Evolutionary conservation across 2,797 vertebrate genomes (phyloP).

Genomic region (Hoplostethus atlanticus): DNA sequence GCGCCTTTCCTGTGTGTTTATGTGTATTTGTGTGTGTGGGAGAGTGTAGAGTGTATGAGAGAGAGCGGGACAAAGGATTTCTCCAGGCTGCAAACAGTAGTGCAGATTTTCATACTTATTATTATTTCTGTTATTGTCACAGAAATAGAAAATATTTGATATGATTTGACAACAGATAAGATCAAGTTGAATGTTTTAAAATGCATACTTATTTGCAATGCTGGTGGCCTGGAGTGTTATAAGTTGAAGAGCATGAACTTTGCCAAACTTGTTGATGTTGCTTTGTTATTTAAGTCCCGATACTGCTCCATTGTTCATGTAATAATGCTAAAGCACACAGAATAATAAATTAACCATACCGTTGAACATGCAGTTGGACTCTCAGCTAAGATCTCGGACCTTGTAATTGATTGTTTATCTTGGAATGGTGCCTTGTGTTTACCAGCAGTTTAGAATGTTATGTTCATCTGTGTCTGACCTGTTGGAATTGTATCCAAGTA

Average conservation of each 20-base stretch:
- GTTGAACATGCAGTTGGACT: constrained; percentile 51
- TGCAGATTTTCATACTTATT: constrained; percentile 1
- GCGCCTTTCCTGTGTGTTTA: constrained; percentile 30
- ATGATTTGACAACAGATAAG: constrained; percentile 18
- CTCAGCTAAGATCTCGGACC: constrained; percentile 62
- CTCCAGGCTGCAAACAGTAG: neutral
- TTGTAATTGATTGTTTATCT: constrained; percentile 79
- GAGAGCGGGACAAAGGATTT: neutral
- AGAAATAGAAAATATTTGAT: constrained; percentile 24
- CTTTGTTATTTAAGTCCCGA: constrained; percentile 10
- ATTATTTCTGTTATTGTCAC: neutral
- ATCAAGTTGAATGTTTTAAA: neutral
- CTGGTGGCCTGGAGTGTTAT: constrained; percentile 3
- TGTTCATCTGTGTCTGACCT: constrained; percentile 71
- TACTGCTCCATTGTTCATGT: constrained; percentile 37
- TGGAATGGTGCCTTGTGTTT: constrained; percentile 84
- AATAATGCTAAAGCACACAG: constrained; percentile 62
- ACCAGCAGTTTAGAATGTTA: constrained; percentile 78
- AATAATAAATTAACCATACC: constrained; percentile 25
- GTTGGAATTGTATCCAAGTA: constrained; percentile 63
- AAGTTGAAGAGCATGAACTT: constrained; percentile 32
- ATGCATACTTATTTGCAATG: constrained; percentile 20
- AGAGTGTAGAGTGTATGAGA: neutral
- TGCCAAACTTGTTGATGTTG: constrained; percentile 28
- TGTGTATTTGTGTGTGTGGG: constrained; percentile 14